Base-by-base conservation (phyloP, 2,113 vertebrate genomes). In the Periophthalmodon schlosseri region DNA sequence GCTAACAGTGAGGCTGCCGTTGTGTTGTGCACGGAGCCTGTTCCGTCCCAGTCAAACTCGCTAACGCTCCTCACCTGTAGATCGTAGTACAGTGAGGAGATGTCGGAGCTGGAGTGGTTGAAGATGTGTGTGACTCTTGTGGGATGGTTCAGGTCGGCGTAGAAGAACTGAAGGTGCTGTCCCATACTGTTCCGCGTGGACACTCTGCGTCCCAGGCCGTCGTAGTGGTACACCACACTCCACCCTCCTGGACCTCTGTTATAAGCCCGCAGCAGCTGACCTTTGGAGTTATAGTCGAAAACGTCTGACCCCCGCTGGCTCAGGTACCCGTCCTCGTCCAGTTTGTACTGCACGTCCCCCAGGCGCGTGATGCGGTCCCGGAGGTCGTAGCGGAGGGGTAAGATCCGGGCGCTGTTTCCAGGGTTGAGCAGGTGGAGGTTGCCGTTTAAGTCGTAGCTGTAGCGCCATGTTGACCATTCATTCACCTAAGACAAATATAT, bases 201-300 rank as follows among this genome's bases (percentile, higher is more conserved):
- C n/a, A 98, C 97, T 65, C 98, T 93, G 60, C 98, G 95, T 12
- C 97, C 95, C 0, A 99, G 91, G 0, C 98, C 98, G 0, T 99
- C 98, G 0, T 99, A 99, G 80, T 96, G 96, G 85, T 98, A 99
- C 84, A 98, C 97, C 24, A 99, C 94, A 0, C 95, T 99, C 98
- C 98, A 99, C 16, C 96, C 96, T 0, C 93, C 96, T 0, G 93
- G 88, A 75, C 86, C 90, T 75, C 97, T 95, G 82, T 96, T 99
- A 91, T 99, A 99, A 4, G 97, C 97, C 74, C 96, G 92, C 0
- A 95, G 94, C 21, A 99, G 92, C 81, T 98, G 96, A 69, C 98
- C 96, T 89, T 99, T 99, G 84, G 98, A 99, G 89, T 99, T 99
- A 83, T 99, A 99, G 73, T 99, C 97, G 33, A 99, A 99, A 47